A percentile compares a stretch with the other conserved stretches of the same genome.
These are phyloP conservation scores for Lasioglossum lativentre DNA, from an alignment of 2,888 invertebrate species.

Conservation along the genomic window DNA sequence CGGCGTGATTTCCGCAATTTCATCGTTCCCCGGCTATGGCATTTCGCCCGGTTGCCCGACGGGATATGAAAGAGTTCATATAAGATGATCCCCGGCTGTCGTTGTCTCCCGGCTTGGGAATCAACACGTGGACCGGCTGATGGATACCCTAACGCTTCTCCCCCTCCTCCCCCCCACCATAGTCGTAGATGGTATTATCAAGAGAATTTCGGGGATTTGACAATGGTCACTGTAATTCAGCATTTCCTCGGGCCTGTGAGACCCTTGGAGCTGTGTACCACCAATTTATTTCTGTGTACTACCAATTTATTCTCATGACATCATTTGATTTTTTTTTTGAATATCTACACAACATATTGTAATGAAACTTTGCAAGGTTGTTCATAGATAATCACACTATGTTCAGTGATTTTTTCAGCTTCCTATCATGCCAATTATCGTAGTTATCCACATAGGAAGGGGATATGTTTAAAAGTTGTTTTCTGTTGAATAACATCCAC, in stretches of 20 bases:
- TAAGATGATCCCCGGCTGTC: constrained; percentile 73
- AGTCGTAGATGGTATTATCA: background rate
- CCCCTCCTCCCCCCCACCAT: background rate
- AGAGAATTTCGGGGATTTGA: background rate
- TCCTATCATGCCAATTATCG: background rate
- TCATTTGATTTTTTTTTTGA: background rate
- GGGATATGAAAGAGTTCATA: constrained; percentile 69
- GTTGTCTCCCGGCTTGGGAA: constrained; percentile 44
- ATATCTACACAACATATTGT: background rate
- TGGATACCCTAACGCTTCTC: background rate
- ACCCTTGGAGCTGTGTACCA: background rate
- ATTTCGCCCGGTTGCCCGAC: constrained; percentile 66
- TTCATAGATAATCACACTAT: background rate
- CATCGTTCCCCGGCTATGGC: constrained; percentile 61
- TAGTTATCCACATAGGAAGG: background rate
- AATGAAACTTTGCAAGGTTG: background rate
- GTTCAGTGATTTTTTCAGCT: background rate
- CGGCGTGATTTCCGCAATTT: constrained; percentile 77
- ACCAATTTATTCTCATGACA: too few species aligned
- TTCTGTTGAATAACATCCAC: background rate
- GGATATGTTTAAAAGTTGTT: background rate
- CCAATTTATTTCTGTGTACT: too few species aligned
- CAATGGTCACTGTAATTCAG: background rate
- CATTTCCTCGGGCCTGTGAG: background rate
- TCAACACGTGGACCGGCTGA: constrained; percentile 44